Evolutionary conservation across 2,797 vertebrate species (phyloP).

Genomic region (Galago senegalensis): DNA sequence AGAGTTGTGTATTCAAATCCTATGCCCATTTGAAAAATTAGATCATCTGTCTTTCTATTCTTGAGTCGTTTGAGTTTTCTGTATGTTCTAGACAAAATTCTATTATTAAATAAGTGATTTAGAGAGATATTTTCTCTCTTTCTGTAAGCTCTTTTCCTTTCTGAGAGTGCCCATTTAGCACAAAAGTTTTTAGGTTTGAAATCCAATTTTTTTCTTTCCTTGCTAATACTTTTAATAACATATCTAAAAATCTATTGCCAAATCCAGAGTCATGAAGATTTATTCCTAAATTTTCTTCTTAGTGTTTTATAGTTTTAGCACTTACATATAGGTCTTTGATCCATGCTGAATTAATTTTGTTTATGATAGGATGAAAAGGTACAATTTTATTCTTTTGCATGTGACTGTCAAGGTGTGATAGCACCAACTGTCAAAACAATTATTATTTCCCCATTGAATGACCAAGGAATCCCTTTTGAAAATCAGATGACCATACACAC

Average conservation of each 20-base stretch:
- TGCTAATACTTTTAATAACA: neutral
- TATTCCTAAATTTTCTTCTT: neutral
- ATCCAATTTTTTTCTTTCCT: neutral
- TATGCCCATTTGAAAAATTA: neutral
- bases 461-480: neutral
- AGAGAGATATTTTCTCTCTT: neutral
- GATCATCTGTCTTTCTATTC: neutral
- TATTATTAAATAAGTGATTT: neutral
- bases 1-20: neutral
- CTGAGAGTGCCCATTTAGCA: neutral
- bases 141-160: neutral
- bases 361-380: neutral
- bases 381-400: neutral
- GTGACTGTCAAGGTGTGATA: neutral
- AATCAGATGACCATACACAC: neutral
- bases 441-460: neutral
- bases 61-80: neutral
- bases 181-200: conserved; percentile 28
- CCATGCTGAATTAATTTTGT: conserved; percentile 30
- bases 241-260: conserved; percentile 2
- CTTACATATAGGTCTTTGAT: neutral
- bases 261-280: neutral
- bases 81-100: neutral
- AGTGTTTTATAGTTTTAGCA: conserved; percentile 3
- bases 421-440: neutral